Evolutionary conservation across 2,888 invertebrate genomes (phyloP).

Genomic region (Heliconius aoede): DNA sequence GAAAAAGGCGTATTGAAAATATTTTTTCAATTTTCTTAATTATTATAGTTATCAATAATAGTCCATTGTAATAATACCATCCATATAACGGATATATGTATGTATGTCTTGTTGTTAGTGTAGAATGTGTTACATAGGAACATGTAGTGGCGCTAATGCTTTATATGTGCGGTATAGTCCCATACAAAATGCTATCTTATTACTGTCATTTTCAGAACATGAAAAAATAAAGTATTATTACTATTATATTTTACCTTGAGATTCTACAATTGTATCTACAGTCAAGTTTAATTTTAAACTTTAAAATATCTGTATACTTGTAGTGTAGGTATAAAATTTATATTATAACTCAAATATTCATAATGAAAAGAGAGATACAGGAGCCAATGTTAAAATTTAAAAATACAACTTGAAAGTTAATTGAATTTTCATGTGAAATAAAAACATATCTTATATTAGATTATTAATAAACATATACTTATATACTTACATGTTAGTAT

Average conservation of each 20-base stretch:
- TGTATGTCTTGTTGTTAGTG: neutral
- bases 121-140: neutral
- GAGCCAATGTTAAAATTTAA: neutral
- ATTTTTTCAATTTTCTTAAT: slow-evolving; percentile 21
- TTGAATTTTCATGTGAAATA: no score
- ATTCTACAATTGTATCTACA: neutral
- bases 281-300: neutral
- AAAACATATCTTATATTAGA: no score
- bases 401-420: neutral
- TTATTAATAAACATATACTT: no score
- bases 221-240: neutral
- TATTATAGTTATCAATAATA: slow-evolving; percentile 7
- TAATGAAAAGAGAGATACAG: neutral
- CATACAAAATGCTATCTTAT: neutral
- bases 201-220: neutral
- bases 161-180: slow-evolving; percentile 1
- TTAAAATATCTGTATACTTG: neutral
- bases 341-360: neutral
- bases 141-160: neutral
- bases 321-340: neutral
- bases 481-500: no score
- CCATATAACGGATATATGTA: neutral
- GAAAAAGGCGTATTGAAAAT: neutral
- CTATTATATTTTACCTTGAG: neutral
- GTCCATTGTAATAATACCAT: slow-evolving; percentile 16